Evolutionary conservation across 2,113 vertebrate species (phyloP).

Genomic region (Saccopteryx bilineata): DNA sequence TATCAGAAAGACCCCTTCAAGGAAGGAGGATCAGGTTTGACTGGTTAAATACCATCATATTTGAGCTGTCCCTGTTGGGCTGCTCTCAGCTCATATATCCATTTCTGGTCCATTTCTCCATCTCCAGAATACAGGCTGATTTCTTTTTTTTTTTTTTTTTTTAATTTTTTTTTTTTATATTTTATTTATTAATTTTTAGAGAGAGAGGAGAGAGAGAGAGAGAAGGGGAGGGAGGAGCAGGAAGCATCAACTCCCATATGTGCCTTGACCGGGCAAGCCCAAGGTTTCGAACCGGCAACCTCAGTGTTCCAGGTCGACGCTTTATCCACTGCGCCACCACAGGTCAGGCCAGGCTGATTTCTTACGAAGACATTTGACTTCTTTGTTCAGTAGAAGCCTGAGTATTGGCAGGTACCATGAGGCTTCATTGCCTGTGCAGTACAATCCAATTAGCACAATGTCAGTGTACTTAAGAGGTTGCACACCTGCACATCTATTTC

Average conservation of each 20-base stretch:
- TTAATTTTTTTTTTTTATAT: too few species aligned
- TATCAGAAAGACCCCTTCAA: neutral
- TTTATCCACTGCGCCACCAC: too few species aligned
- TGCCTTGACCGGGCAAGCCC: too few species aligned
- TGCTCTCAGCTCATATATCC: neutral
- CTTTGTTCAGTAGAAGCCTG: conserved; percentile 13
- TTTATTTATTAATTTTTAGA: too few species aligned
- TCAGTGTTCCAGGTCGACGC: too few species aligned
- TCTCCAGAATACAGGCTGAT: neutral
- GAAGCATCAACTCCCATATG: too few species aligned
- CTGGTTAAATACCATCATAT: neutral
- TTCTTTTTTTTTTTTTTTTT: neutral
- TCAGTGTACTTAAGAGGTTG: neutral
- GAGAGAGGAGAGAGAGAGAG: too few species aligned
- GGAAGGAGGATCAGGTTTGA: neutral
- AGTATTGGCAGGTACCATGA: neutral
- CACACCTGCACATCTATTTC: neutral
- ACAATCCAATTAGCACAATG: neutral
- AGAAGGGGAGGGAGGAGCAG: too few species aligned
- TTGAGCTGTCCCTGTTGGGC: neutral
- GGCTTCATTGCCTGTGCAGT: neutral
- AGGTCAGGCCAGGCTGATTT: neutral
- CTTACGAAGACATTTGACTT: neutral
- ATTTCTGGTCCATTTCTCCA: neutral
- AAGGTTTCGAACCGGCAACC: too few species aligned